phyloP scores from a whole-genome alignment of 1,140 invertebrate genomes.

The Drosophila kohkoa region DNA sequence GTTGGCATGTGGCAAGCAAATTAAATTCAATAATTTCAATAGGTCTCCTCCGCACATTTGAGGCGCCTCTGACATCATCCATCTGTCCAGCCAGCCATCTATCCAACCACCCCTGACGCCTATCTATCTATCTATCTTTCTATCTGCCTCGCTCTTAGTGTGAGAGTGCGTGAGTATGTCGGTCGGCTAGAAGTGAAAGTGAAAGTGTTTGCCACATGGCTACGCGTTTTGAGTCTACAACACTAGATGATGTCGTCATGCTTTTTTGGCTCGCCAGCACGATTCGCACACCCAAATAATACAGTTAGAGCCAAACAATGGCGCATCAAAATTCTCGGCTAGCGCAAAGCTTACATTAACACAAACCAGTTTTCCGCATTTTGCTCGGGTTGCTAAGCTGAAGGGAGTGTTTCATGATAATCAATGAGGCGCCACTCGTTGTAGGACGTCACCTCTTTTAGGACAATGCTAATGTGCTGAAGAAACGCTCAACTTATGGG shows the following conservation, averaged over 20 bases:
- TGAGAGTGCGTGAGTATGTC: constrained; percentile 1
- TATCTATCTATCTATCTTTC: neutral
- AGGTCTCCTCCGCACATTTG: neutral
- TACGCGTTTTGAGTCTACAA: neutral
- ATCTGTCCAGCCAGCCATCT: neutral
- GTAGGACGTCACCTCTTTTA: neutral
- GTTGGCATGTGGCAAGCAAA: constrained; percentile 37
- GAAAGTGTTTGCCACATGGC: constrained; percentile 14
- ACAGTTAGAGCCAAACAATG: neutral
- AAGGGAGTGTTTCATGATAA: constrained; percentile 7
- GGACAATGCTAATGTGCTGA: constrained; percentile 13
- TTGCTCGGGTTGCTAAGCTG: neutral
- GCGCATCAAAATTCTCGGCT: neutral
- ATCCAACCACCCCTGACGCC: neutral
- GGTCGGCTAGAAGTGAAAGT: constrained; percentile 5
- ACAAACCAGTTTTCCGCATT: neutral
- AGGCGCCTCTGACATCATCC: constrained; percentile 25
- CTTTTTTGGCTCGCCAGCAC: neutral
- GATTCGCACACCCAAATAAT: neutral
- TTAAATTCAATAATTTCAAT: constrained; percentile 36
- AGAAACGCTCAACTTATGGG: constrained; percentile 1
- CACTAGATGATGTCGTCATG: constrained; percentile 35
- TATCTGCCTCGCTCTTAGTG: constrained; percentile 1
- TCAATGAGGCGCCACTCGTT: neutral
- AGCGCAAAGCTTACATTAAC: neutral